phyloP scores from a whole-genome alignment of 2,888 invertebrate genomes.

The Adelphocoris suturalis region DNA sequence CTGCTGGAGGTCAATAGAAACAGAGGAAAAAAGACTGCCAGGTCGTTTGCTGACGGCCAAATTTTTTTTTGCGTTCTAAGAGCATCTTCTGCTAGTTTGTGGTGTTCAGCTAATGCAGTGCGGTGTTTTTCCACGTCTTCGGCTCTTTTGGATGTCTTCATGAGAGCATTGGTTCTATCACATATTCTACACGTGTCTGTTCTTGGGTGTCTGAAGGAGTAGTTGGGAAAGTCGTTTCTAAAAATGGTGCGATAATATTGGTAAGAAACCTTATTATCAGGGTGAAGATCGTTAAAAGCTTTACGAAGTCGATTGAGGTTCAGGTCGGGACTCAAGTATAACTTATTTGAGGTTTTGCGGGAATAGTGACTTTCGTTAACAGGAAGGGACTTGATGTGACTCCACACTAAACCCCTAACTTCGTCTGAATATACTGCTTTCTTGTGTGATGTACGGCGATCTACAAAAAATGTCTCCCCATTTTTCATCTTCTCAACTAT shows the following conservation, averaged over 20 bases:
- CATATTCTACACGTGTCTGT: conserved; percentile 20
- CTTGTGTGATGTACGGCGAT: conserved; percentile 24
- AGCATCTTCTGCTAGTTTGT: conserved; percentile 18
- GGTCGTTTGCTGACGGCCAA: too few species aligned
- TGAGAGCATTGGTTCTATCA: conserved; percentile 25
- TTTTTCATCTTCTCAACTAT: conserved; percentile 26
- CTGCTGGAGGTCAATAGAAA: too few species aligned
- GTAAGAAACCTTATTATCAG: not conserved
- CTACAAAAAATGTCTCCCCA: conserved; percentile 43
- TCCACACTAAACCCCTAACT: conserved; percentile 20
- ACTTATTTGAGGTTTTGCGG: conserved; percentile 25
- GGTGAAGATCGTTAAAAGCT: conserved; percentile 18
- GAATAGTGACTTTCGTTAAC: conserved; percentile 20
- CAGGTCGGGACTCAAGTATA: conserved; percentile 18
- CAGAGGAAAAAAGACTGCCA: too few species aligned
- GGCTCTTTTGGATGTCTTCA: conserved; percentile 25
- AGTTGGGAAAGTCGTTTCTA: conserved; percentile 25
- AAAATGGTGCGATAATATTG: not conserved
- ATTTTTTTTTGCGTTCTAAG: conserved; percentile 19
- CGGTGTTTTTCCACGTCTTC: conserved; percentile 14
- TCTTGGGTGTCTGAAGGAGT: conserved; percentile 18
- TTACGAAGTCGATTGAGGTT: conserved; percentile 20
- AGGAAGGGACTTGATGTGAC: conserved; percentile 18
- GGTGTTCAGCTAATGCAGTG: conserved; percentile 25
- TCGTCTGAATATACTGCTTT: conserved; percentile 11